Evolutionary conservation across 2,888 invertebrate species (phyloP).

Genomic region (Schizotus pectinicornis): DNA sequence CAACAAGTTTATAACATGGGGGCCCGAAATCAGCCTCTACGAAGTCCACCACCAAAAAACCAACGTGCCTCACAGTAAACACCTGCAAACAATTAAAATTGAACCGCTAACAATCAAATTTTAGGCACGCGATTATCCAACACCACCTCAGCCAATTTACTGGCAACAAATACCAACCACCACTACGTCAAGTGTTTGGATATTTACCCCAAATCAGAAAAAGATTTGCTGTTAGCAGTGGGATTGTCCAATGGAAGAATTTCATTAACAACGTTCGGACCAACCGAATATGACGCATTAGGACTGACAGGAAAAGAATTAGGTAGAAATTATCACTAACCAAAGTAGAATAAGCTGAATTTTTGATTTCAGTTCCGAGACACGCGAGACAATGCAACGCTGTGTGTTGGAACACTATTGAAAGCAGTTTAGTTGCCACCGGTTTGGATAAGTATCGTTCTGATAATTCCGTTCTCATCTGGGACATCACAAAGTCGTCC

Average conservation of each 20-base stretch:
- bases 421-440: slow-evolving; percentile 81
- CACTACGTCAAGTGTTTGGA: slow-evolving; percentile 87
- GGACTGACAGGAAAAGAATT: slow-evolving; percentile 79
- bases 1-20: slow-evolving; percentile 89
- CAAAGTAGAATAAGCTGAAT: neutral
- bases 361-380: slow-evolving; percentile 71
- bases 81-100: slow-evolving; percentile 2
- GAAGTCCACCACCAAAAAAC: slow-evolving; percentile 73
- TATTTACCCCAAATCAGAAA: slow-evolving; percentile 78
- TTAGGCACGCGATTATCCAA: slow-evolving; percentile 74
- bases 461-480: slow-evolving; percentile 86
- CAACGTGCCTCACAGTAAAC: slow-evolving; percentile 54
- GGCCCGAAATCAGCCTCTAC: slow-evolving; percentile 87
- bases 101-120: slow-evolving; percentile 35
- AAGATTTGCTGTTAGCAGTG: slow-evolving; percentile 82
- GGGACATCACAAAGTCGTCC: slow-evolving; percentile 76
- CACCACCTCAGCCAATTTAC: slow-evolving; percentile 70
- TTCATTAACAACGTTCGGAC: slow-evolving; percentile 77
- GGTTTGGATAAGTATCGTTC: slow-evolving; percentile 90
- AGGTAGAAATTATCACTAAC: slow-evolving; percentile 59
- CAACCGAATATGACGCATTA: slow-evolving; percentile 68
- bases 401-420: slow-evolving; percentile 85
- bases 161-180: slow-evolving; percentile 76
- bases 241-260: slow-evolving; percentile 92
- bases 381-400: slow-evolving; percentile 86